These are phyloP conservation scores for Eudyptes chrysolophus DNA, from an alignment of 2,113 vertebrate species.

Conservation along the genomic window DNA sequence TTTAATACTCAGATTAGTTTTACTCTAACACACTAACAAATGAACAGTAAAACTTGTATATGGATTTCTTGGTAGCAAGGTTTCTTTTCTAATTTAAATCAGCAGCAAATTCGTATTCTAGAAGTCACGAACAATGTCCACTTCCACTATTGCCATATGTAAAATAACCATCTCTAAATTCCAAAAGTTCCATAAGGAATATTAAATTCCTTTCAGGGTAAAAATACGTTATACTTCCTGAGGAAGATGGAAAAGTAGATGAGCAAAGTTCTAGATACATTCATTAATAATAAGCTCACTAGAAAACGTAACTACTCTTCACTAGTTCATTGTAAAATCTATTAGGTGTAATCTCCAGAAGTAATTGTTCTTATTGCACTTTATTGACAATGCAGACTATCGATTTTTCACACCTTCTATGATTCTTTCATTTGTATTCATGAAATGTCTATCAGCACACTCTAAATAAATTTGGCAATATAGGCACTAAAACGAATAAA, in stretches of 20 bases:
- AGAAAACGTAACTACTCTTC: slow-evolving; percentile 71
- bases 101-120: neutral
- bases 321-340: slow-evolving; percentile 80
- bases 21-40: neutral
- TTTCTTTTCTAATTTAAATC: neutral
- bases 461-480: slow-evolving; percentile 97
- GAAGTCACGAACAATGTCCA: neutral
- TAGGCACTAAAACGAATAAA: slow-evolving; percentile 85
- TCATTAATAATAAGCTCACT: slow-evolving; percentile 70
- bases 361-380: slow-evolving; percentile 80
- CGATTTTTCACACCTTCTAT: slow-evolving; percentile 91
- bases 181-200: neutral
- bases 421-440: slow-evolving; percentile 99
- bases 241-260: slow-evolving; percentile 39
- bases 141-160: neutral
- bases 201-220: slow-evolving; percentile 12
- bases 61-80: neutral
- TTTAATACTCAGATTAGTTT: neutral
- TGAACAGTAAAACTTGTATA: neutral
- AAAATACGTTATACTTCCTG: neutral
- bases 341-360: slow-evolving; percentile 79
- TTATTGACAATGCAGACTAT: slow-evolving; percentile 84
- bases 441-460: slow-evolving; percentile 88
- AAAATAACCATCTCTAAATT: slow-evolving; percentile 4
- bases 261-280: slow-evolving; percentile 63